Percentiles rank a stretch among this genome's conserved stretches.
Evolutionary conservation across 2,888 invertebrate species (phyloP).

Genomic region (Acanthacorydalis orientalis): DNA sequence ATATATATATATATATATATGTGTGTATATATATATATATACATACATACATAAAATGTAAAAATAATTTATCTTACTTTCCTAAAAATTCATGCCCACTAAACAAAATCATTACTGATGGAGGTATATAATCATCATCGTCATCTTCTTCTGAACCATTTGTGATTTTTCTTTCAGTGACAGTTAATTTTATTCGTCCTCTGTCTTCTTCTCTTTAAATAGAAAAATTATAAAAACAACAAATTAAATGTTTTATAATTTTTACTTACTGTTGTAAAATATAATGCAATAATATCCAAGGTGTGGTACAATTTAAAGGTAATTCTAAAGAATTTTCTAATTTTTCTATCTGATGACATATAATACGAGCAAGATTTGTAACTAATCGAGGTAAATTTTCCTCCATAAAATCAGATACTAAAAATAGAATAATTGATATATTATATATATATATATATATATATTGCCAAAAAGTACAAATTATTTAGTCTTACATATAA

Average conservation of each 20-base stretch:
- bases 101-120: conserved; percentile 60
- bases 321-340: conserved; percentile 43
- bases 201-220: conserved; percentile 45
- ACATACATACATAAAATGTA: neutral
- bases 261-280: conserved; percentile 42
- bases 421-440: conserved; percentile 1
- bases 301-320: conserved; percentile 52
- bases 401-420: conserved; percentile 30
- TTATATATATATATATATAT: conserved; percentile 1
- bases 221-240: conserved; percentile 5
- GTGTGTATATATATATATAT: neutral
- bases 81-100: conserved; percentile 75
- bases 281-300: conserved; percentile 74
- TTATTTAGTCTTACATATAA: conserved; percentile 24
- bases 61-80: conserved; percentile 20
- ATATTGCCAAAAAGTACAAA: neutral
- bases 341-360: conserved; percentile 51
- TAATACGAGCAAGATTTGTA: conserved; percentile 56
- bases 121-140: conserved; percentile 43
- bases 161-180: conserved; percentile 20
- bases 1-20: neutral
- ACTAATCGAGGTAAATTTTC: conserved; percentile 48
- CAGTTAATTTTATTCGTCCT: conserved; percentile 34
- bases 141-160: conserved; percentile 19
- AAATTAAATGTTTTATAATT: conserved; percentile 2